Percentiles rank a stretch among this genome's conserved stretches.
Evolutionary conservation across 2,113 vertebrate genomes (phyloP).

Genomic region (Mesitornis unicolor): DNA sequence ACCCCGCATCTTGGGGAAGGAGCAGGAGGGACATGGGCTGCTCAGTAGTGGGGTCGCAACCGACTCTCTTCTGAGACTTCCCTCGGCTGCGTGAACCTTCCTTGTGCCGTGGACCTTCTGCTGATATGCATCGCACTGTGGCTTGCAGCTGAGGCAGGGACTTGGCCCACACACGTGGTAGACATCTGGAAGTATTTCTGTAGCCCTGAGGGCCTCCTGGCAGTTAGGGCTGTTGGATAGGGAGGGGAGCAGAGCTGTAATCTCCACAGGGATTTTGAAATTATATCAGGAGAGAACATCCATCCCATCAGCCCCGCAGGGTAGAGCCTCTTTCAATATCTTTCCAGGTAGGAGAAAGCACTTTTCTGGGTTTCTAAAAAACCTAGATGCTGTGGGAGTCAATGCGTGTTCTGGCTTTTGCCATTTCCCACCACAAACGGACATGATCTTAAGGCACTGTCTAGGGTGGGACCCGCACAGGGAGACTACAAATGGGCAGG

Average conservation of each 20-base stretch:
- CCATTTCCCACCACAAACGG: not conserved
- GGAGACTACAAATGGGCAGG: not conserved
- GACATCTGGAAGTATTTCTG: constrained; percentile 1
- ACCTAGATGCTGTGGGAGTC: not conserved
- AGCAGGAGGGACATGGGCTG: not conserved
- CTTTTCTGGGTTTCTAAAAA: not conserved
- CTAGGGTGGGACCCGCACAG: not conserved
- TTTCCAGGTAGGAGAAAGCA: not conserved
- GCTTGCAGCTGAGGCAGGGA: not conserved
- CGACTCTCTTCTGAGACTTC: not conserved
- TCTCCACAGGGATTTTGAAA: not conserved
- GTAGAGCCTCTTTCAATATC: not conserved
- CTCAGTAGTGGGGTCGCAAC: not conserved
- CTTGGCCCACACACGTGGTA: not conserved
- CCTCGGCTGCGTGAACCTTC: accelerated
- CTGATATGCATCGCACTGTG: not conserved
- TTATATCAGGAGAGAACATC: not conserved
- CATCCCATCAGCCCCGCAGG: not conserved
- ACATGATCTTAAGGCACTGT: accelerated
- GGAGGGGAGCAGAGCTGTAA: not conserved
- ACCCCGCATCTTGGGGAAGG: not conserved
- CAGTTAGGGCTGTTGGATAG: not conserved
- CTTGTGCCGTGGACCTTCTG: not conserved
- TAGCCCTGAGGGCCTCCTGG: not conserved
- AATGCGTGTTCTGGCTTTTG: not conserved